These are phyloP conservation scores for Pan troglodytes DNA, from an alignment of 2,113 vertebrate genomes.

Conservation along the genomic window NHGRI_mPanTro3-v2.1_pri NC_072403.2:118394501-118395000, in stretches of 20 bases:
- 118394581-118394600: rapidly evolving
- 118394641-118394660: rapidly evolving
- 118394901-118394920: background rate
- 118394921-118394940: background rate
- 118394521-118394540: too few relatives aligned
- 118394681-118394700: background rate
- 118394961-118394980: background rate
- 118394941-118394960: background rate
- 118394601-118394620: background rate
- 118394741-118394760: background rate
- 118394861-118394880: background rate
- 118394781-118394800: background rate
- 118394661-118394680: background rate
- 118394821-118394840: background rate
- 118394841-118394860: background rate
- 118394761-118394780: background rate
- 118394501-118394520: background rate
- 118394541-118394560: background rate
- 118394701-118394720: background rate
- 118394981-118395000: background rate
- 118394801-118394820: background rate
- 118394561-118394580: background rate
- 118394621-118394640: background rate
- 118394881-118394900: background rate
- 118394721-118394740: background rate